Evolutionary conservation across 2,797 vertebrate genomes (phyloP), one percentile per base, ranked within the genome.

Genomic region (Hafferia zeledoni): DNA sequence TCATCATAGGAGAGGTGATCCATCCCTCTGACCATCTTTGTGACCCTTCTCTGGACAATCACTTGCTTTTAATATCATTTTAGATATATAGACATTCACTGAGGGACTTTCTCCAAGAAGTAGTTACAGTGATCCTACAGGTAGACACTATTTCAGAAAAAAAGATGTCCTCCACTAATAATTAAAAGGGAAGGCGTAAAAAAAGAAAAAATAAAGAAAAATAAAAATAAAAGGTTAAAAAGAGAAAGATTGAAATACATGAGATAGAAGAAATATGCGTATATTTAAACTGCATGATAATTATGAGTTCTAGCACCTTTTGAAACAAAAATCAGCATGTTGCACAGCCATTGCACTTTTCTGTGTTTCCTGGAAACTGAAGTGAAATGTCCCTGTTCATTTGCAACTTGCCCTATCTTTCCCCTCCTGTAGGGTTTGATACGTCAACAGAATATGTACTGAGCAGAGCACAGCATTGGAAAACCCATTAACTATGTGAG

Each of bases 351-450:
- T 78, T 85, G 57, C 22, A 41, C 41, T 74, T 79, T 87, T 50
- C 74, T 75, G 31, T 65, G 92, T 90, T 92, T 88, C 95, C 67
- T 90, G 61, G 95, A 94, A 94, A 94, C 92, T 53, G 72, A 80
- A 41, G n/a, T 53, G 80, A 92, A 78, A 92, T 71, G 59, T 63
- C 39, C 46, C 69, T 63, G 30, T 76, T 92, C 83, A 72, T 87
- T 78, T 89, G 69, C 61, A 65, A 50, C 77, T 83, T 80, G 60
- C 64, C 47, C 53, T 67, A 50, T 39, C 65, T 79, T 67, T 91
- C 14, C 37, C 30, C 22, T 77, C 52, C 47, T 85, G 24, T 59
- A 60, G 49, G 23, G 41, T n/a, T 82, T 85, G 50, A 63, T 64
- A 75, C 11, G 8, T 90, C 70, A 69, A 53, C 20, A 82, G 89